Conservation (phyloP, 2,797 vertebrate genomes). For the Anabacerthia variegaticeps region DNA sequence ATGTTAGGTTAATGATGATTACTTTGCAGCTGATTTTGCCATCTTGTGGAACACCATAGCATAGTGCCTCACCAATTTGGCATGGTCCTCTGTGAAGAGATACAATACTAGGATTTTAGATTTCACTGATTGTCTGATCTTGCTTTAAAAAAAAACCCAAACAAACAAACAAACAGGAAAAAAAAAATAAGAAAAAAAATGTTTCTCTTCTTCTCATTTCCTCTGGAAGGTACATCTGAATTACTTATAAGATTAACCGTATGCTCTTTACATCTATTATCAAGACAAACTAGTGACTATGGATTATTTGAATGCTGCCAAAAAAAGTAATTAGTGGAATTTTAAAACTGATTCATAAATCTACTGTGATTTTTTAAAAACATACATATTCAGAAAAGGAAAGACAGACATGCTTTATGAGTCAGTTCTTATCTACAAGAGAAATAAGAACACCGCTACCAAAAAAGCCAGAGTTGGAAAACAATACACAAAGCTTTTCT, state of each 20-base stretch:
- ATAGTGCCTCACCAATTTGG: neutral
- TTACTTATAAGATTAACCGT: neutral
- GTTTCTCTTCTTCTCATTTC: neutral
- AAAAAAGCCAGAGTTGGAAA: neutral
- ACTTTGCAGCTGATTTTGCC: neutral
- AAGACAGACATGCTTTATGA: neutral
- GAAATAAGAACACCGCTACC: neutral
- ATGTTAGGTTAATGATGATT: neutral
- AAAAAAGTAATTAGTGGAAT: neutral
- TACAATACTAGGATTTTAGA: neutral
- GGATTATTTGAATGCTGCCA: neutral
- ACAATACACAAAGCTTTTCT: neutral
- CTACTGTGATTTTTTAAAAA: neutral
- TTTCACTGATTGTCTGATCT: neutral
- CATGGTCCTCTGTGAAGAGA: neutral
- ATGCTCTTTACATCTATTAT: neutral
- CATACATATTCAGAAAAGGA: neutral
- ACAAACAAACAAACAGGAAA: neutral
- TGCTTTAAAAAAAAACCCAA: neutral
- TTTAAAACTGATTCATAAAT: neutral
- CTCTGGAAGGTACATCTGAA: neutral
- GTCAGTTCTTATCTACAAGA: neutral
- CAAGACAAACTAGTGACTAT: neutral
- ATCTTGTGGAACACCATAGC: neutral
- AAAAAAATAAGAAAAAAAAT: neutral